Conservation (phyloP, 2,888 invertebrate species). For the Drosophila infuscata region DNA sequence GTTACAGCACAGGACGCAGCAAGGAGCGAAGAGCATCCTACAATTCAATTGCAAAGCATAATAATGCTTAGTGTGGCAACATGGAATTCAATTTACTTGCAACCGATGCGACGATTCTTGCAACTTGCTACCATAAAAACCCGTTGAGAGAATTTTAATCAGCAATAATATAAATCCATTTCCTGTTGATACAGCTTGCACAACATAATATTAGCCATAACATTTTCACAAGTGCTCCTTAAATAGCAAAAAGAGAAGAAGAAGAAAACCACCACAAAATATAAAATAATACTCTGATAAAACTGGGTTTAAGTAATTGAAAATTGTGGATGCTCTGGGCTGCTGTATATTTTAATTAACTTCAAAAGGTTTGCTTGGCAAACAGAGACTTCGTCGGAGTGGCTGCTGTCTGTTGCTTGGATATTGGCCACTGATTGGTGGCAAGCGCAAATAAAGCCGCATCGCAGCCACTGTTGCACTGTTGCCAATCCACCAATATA, state of each 20-base stretch:
- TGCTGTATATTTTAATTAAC: slow-evolving; percentile 70
- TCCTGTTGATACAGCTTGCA: slow-evolving; percentile 11
- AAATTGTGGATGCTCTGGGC: slow-evolving; percentile 29
- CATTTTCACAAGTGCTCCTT: slow-evolving; percentile 55
- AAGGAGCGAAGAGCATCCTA: background rate
- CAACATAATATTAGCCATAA: slow-evolving; percentile 45
- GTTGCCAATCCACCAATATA: slow-evolving; percentile 17
- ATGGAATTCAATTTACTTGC: slow-evolving; percentile 67
- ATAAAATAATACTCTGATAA: background rate
- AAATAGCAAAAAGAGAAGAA: slow-evolving; percentile 25
- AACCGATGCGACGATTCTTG: slow-evolving; percentile 22
- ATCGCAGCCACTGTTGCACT: slow-evolving; percentile 22
- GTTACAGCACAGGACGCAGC: background rate
- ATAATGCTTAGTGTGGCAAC: slow-evolving; percentile 21
- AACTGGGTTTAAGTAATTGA: slow-evolving; percentile 61
- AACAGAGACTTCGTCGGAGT: slow-evolving; percentile 31
- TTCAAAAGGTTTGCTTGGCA: slow-evolving; percentile 64
- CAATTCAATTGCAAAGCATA: slow-evolving; percentile 13
- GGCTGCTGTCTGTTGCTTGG: slow-evolving; percentile 16
- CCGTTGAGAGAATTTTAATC: slow-evolving; percentile 54
- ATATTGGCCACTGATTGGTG: slow-evolving; percentile 76
- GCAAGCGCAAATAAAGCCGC: slow-evolving; percentile 68
- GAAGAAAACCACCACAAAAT: background rate
- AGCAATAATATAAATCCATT: slow-evolving; percentile 51
- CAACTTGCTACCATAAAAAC: slow-evolving; percentile 27